Percentiles rank a stretch among this genome's conserved stretches.
Conservation (phyloP, 2,113 vertebrate species). For the Microcebus tavaratra region DNA sequence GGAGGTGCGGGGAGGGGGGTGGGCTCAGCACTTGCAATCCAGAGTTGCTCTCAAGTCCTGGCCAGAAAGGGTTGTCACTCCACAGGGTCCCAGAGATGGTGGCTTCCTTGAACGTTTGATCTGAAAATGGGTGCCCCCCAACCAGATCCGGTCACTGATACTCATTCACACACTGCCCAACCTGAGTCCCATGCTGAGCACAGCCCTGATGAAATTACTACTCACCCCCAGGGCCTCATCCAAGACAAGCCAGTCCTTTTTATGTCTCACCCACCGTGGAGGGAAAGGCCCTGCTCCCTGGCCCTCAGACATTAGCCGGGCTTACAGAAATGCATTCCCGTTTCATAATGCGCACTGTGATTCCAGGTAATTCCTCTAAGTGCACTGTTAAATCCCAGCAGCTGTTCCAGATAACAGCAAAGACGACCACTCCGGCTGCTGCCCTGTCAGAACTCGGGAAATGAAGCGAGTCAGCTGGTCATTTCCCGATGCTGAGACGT, state of each 20-base stretch:
- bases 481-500: neutral
- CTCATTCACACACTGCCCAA: neutral
- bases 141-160: neutral
- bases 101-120: neutral
- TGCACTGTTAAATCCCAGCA: slow-evolving; percentile 57
- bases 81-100: neutral
- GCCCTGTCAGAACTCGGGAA: slow-evolving; percentile 24
- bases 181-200: neutral
- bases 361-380: slow-evolving; percentile 69
- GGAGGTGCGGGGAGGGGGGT: neutral
- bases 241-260: neutral
- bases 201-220: neutral
- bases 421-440: neutral
- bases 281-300: slow-evolving; percentile 33
- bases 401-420: slow-evolving; percentile 42
- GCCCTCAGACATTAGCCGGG: slow-evolving; percentile 28
- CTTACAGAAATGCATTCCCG: slow-evolving; percentile 56
- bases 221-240: neutral
- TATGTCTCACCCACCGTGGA: neutral
- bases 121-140: neutral
- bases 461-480: slow-evolving; percentile 18
- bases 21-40: neutral
- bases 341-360: slow-evolving; percentile 39
- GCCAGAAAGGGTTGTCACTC: neutral
- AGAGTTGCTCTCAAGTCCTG: neutral